Percentiles rank a stretch among this genome's conserved stretches.
Conservation (phyloP, 2,888 invertebrate genomes). For the Exephanes ischioxanthus region DNA sequence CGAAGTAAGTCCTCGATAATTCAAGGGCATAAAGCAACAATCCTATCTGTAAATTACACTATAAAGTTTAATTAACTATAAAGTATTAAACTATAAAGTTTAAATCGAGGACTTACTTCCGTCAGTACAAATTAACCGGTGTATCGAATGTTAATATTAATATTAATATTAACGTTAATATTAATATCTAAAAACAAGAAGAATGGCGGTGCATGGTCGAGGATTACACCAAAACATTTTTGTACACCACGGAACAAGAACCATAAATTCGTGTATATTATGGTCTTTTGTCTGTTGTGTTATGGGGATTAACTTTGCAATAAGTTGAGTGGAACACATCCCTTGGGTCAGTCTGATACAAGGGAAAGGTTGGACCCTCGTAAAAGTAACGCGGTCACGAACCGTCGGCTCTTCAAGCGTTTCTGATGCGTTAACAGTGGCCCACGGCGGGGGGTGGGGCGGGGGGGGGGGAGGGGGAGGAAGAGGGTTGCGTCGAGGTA, state of each 20-base stretch:
- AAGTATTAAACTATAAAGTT: no score
- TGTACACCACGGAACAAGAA: background rate
- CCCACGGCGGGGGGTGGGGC: background rate
- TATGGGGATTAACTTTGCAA: constrained; percentile 28
- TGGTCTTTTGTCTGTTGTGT: background rate
- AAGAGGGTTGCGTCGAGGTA: background rate
- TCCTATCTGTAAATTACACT: no score
- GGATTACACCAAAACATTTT: background rate
- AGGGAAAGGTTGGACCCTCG: constrained; percentile 75
- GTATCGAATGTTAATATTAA: no score
- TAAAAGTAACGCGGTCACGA: constrained; percentile 74
- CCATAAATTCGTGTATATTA: background rate
- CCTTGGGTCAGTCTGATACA: constrained; percentile 62
- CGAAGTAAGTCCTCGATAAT: no score
- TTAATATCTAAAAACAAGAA: background rate
- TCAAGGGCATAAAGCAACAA: no score
- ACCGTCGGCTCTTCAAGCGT: constrained; percentile 49
- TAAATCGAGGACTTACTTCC: no score
- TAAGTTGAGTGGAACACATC: constrained; percentile 45
- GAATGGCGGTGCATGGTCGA: background rate
- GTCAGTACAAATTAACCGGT: no score
- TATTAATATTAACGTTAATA: no score
- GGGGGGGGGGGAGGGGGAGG: background rate
- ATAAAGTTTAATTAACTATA: no score
- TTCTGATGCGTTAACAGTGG: constrained; percentile 33